Base-by-base conservation (phyloP, 1,140 invertebrate genomes). In the Drosophila quadrilineata region DNA sequence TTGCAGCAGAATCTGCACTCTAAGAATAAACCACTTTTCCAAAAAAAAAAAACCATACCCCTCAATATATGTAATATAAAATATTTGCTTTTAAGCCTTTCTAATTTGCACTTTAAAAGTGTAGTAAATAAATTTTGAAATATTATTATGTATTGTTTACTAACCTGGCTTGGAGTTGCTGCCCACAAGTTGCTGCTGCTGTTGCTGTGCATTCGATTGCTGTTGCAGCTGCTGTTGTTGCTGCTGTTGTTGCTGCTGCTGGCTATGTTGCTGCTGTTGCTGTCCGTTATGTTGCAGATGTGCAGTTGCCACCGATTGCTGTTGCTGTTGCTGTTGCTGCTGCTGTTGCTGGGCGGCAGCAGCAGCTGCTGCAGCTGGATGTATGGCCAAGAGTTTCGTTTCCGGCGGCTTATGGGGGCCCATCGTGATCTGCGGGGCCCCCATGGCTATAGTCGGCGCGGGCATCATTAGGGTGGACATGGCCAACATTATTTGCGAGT, bases 381-480 rank as follows among this genome's bases (percentile, higher is more conserved):
- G 88, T 68, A 89, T 89, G 67, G 88, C 87, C 29, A 89, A 64
- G 28, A 89, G 62, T 68, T 89, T 89, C 33, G 88, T 87, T 89
- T 89, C 88, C 73, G 88, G 88, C 58, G 88, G 88, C 74, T 89
- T 89, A 66, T 89, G 88, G 57, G 88, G 87, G 45, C 87, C 88
- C 75, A 89, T 88, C 33, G 88, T 75, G 49, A 89, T 88, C 79
- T 87, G 88, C 57, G 88, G 86, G 45, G 88, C 88, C 53, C 88
- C 88, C 75, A 88, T 88, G 48, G 88, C 80, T 77, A 88, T 89
- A 53, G 84, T 89, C 62, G 88, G 87, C 41, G 88, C 87, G 64
- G 88, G 88, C 88, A 89, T 89, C 88, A 89, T 89, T 66, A 89
- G 58, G 54, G 88, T 89, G 76, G 88, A 89, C 88, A 89, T 89